These are phyloP conservation scores for Asbolus verrucosus DNA, from an alignment of 1,140 invertebrate genomes.

Conservation along the genomic window DNA sequence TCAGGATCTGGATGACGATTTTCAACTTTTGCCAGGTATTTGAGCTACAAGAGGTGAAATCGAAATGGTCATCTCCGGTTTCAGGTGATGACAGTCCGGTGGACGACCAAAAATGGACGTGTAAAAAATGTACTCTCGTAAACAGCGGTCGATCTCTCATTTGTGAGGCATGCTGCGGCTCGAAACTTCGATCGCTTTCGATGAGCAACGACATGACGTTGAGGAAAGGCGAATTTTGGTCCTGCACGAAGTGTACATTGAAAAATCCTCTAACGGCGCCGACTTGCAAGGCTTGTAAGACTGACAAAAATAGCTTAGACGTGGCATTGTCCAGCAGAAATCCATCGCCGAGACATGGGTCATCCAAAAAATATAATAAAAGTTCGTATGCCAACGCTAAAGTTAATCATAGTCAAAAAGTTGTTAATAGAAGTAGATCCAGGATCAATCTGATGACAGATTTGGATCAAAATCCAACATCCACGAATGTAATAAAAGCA, in stretches of 20 bases:
- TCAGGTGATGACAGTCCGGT: constrained; percentile 33
- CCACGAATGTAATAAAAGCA: constrained; percentile 59
- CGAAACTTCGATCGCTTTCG: constrained; percentile 77
- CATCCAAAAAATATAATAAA: constrained; percentile 42
- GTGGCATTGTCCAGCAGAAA: constrained; percentile 60
- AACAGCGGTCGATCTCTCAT: constrained; percentile 77
- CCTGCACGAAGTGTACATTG: constrained; percentile 81
- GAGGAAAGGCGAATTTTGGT: constrained; percentile 83
- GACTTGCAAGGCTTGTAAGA: constrained; percentile 82
- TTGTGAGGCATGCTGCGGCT: constrained; percentile 87
- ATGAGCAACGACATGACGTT: constrained; percentile 76
- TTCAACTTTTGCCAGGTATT: constrained; percentile 66
- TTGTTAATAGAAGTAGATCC: neutral
- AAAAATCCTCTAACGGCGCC: constrained; percentile 81
- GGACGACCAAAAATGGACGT: constrained; percentile 79
- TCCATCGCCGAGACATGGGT: constrained; percentile 65
- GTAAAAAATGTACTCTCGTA: constrained; percentile 87
- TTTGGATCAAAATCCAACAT: neutral
- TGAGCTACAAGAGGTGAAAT: neutral
- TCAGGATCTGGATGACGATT: constrained; percentile 68
- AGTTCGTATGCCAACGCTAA: constrained; percentile 54
- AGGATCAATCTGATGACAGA: constrained; percentile 4
- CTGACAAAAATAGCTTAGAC: constrained; percentile 54
- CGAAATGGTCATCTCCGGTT: too few relatives aligned
- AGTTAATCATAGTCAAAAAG: constrained; percentile 54